Conservation (phyloP, 2,797 vertebrate species). For the Xenops minutus region DNA sequence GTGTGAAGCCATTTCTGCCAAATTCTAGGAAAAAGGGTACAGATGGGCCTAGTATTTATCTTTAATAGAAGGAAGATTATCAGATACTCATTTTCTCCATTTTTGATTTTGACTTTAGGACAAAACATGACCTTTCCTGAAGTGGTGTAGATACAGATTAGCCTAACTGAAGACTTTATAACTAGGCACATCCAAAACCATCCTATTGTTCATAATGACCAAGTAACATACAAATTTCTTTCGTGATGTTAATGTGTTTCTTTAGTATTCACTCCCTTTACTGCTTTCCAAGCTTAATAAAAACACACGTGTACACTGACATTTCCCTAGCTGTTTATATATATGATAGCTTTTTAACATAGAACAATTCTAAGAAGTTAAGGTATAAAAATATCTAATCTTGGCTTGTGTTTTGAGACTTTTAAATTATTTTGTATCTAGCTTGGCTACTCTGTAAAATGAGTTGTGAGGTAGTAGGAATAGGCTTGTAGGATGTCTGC, state of each 20-base stretch:
- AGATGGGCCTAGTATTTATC: not conserved
- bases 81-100: not conserved
- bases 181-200: not conserved
- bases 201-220: not conserved
- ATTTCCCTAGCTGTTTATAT: not conserved
- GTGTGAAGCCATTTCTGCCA: not conserved
- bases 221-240: not conserved
- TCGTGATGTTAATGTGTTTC: not conserved
- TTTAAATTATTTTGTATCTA: constrained; percentile 5
- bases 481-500: not conserved
- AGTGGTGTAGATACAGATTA: not conserved
- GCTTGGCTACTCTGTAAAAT: not conserved
- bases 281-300: not conserved
- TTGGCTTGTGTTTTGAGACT: not conserved
- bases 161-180: not conserved
- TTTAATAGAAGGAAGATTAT: not conserved
- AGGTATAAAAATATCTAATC: not conserved
- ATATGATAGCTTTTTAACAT: not conserved
- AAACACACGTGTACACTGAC: not conserved
- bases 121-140: not conserved
- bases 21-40: not conserved
- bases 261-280: not conserved
- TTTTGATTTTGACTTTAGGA: not conserved
- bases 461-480: not conserved
- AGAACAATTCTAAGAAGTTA: not conserved